A percentile compares a stretch with the other conserved stretches of the same genome.
Conservation (phyloP, 2,797 vertebrate species). For the Eleutherodactylus coqui region DNA sequence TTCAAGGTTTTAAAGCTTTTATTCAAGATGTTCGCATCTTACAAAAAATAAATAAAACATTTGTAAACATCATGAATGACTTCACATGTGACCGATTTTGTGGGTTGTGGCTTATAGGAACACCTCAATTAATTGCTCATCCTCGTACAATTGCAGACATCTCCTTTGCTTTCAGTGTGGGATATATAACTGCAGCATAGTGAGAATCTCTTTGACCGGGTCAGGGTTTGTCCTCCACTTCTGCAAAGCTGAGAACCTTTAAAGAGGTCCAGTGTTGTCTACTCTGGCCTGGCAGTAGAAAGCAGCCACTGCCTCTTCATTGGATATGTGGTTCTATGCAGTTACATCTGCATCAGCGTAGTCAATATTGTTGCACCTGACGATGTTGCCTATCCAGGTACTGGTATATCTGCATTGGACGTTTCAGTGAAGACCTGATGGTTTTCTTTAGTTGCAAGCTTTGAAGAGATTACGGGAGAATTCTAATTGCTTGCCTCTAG, state of each 20-base stretch:
- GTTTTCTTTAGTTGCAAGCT: neutral
- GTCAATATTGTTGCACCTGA: neutral
- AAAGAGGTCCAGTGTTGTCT: neutral
- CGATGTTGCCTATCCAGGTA: neutral
- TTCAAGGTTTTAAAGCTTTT: conserved; percentile 56
- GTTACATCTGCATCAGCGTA: neutral
- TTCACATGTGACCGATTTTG: neutral
- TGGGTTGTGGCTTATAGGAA: neutral
- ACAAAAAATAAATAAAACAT: neutral
- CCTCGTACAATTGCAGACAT: neutral
- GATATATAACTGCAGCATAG: neutral
- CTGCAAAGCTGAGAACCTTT: conserved; percentile 32
- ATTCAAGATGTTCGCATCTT: conserved; percentile 34
- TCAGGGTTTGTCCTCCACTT: conserved; percentile 23
- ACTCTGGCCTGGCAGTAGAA: neutral
- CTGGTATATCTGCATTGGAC: neutral
- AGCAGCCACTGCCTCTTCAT: neutral
- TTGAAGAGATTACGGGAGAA: neutral
- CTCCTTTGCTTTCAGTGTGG: conserved; percentile 33
- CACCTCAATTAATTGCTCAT: neutral
- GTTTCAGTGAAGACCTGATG: neutral
- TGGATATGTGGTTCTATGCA: neutral
- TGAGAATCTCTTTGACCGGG: neutral
- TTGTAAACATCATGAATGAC: neutral
- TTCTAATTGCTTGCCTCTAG: neutral